Percentiles rank a stretch among this genome's conserved stretches.
These are phyloP conservation scores for Kradibia gibbosae DNA, from an alignment of 1,140 invertebrate species.

Conservation along the genomic window DNA sequence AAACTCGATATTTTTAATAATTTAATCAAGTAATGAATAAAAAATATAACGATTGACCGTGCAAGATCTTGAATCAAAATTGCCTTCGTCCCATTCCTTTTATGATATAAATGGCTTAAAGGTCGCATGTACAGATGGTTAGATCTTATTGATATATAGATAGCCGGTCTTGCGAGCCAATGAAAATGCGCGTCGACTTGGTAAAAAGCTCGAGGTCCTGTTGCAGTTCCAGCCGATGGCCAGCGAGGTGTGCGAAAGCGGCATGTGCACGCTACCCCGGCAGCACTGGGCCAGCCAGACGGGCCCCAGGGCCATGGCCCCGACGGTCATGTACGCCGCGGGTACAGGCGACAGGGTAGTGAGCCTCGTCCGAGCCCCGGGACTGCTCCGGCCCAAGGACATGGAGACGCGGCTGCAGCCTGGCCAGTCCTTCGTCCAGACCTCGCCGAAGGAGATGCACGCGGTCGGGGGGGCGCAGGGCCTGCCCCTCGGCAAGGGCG, in stretches of 20 bases:
- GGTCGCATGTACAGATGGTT: no score
- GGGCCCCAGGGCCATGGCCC: conserved; percentile 62
- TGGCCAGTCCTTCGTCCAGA: conserved; percentile 63
- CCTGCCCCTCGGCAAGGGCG: conserved; percentile 54
- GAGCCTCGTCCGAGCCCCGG: conserved; percentile 62
- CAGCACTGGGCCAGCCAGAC: conserved; percentile 63
- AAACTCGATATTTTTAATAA: no score
- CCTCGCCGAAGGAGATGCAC: conserved; percentile 28
- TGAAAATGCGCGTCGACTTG: neutral
- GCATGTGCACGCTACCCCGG: conserved; percentile 69
- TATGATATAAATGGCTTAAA: no score
- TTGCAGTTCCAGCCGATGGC: conserved; percentile 62
- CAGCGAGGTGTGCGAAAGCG: conserved; percentile 56
- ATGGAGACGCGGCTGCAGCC: conserved; percentile 54
- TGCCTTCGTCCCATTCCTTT: no score
- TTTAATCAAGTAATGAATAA: no score
- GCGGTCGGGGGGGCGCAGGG: conserved; percentile 48
- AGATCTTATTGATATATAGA: no score
- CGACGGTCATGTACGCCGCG: conserved; percentile 66
- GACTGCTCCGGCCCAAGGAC: conserved; percentile 65
- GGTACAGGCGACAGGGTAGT: conserved; percentile 49
- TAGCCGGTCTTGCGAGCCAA: no score
- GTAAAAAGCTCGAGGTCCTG: no score
- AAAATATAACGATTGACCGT: no score
- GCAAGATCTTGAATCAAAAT: no score